Evolutionary conservation across 2,888 invertebrate genomes (phyloP), one percentile per base, ranked within the genome.

Genomic region (Drosophila kanekoi): DNA sequence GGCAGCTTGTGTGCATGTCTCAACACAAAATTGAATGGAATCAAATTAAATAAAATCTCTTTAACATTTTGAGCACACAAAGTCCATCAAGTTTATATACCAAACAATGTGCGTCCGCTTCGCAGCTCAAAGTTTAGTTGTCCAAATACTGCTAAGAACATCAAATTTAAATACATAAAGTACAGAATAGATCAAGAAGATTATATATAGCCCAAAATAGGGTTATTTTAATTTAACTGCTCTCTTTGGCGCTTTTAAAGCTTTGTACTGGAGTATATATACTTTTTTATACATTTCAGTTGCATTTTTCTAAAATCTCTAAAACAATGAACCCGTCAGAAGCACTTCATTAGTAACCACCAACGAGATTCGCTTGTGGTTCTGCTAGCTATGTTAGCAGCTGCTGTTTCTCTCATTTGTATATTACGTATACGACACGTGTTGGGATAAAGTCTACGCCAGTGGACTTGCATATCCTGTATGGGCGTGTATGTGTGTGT

Each of bases 31-130:
- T 65, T 54, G 44, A 77, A 69, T 78, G 68, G 62, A 76, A 73
- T 84, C 68, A 65, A 81, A 78, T 84, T 76, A 47, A 70, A 73
- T 78, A 77, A 79, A 81, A 80, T 77, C 56, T 70, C 18, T 53
- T 45, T 54, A 51, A 49, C 47, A 67, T 20, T 61, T 54, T 54
- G 37, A 23, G 18, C 40, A 45, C 47, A 53, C 23, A 52, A 71
- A 45, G 60, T 70, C 35, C 43, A 58, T 38, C 4, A 35, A 45
- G 28, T 65, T 44, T 43, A 52, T 40, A 20, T 47, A 33, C 5
- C 14, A 32, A 6, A 11, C n/a, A 43, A 6, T 14, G 14, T 28
- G 20, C 8, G 23, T 8, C 23, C n/a, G 38, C 40, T 16, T 40
- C 0, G 3, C 10, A 9, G 16, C 16, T 40, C 40, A 16, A 10